Percentiles rank a stretch among this genome's conserved stretches.
Conservation (phyloP, 1,140 invertebrate genomes). For the Pseudomyrmex flavicornis region DNA sequence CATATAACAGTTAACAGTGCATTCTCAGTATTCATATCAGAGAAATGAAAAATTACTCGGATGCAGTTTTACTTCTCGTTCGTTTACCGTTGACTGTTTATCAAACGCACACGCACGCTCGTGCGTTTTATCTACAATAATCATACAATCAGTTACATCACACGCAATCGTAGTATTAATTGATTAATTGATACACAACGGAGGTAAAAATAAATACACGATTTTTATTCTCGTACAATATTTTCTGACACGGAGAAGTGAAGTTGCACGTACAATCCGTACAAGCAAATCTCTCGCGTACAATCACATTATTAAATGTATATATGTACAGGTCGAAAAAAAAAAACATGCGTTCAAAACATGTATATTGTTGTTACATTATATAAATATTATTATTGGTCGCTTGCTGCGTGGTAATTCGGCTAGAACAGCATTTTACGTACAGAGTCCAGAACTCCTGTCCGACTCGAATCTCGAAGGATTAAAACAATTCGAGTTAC, state of each 20-base stretch:
- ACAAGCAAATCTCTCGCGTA: neutral
- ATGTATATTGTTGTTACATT: no score
- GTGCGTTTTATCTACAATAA: no score
- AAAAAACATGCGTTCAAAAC: no score
- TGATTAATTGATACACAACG: neutral
- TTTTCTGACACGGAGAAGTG: neutral
- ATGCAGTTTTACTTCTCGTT: neutral
- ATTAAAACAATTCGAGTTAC: no score
- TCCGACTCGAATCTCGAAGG: no score
- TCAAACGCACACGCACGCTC: no score
- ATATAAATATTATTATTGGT: neutral
- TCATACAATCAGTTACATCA: no score
- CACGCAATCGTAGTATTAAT: no score
- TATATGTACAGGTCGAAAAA: neutral
- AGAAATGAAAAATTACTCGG: constrained; percentile 34
- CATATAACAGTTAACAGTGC: constrained; percentile 4
- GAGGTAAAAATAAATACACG: constrained; percentile 54
- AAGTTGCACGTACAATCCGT: neutral
- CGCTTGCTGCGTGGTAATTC: no score
- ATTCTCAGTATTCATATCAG: constrained; percentile 43
- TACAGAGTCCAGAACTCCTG: no score
- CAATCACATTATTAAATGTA: constrained; percentile 20
- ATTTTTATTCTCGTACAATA: constrained; percentile 56
- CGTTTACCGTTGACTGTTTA: neutral
- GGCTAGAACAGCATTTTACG: no score